Evolutionary conservation across 2,113 vertebrate species (phyloP).

Genomic region (Chionis minor): DNA sequence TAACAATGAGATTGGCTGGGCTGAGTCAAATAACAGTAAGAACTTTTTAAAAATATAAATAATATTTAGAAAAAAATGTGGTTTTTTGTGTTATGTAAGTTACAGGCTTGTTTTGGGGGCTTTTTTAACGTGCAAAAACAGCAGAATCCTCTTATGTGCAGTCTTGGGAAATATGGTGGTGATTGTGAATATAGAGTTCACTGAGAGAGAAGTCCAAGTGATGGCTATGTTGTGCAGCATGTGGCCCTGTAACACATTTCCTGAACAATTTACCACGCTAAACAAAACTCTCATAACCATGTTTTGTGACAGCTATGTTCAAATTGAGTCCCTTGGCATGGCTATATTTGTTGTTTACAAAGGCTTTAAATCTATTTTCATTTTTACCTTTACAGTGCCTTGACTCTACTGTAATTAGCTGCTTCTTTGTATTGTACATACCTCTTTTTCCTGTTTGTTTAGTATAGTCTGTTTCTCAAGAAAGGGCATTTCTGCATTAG

Average conservation of each 20-base stretch:
- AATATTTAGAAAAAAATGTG: not conserved
- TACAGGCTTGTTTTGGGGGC: not conserved
- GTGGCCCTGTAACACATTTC: not conserved
- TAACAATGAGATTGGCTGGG: constrained; percentile 98
- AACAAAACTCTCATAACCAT: not conserved
- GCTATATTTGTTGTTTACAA: not conserved
- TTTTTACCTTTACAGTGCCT: not conserved
- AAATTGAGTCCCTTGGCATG: not conserved
- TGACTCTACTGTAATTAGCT: not conserved
- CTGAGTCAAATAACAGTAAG: constrained; percentile 99
- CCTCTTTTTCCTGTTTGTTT: not conserved
- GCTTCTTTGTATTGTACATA: not conserved
- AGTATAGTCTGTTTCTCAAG: not conserved
- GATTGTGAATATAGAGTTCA: not conserved
- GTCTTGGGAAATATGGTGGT: not conserved
- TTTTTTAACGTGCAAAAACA: not conserved
- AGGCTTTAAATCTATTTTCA: not conserved
- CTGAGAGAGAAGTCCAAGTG: not conserved
- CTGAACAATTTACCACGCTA: not conserved
- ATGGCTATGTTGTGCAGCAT: not conserved
- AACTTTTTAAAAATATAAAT: not conserved
- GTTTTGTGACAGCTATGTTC: not conserved
- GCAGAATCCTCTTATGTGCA: not conserved
- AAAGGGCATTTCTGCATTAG: not conserved
- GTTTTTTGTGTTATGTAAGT: not conserved